Evolutionary conservation across 1,140 invertebrate genomes (phyloP).

Genomic region (Vanessa tameamea): DNA sequence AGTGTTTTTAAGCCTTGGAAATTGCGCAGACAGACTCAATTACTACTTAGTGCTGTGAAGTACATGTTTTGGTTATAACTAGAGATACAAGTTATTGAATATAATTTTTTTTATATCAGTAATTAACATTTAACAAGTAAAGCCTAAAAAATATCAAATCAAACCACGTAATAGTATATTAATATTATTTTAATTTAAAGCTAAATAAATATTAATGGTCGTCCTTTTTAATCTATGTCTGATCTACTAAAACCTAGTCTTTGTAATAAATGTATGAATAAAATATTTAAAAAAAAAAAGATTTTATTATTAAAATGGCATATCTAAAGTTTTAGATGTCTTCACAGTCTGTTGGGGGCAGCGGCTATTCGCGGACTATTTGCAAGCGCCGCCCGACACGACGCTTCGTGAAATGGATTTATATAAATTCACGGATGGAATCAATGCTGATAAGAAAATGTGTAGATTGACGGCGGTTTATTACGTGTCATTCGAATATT

Average conservation of each 20-base stretch:
- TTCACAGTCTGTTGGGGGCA: conserved; percentile 64
- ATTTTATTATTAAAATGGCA: conserved; percentile 4
- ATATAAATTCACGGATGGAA: conserved; percentile 22
- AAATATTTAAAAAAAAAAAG: not conserved
- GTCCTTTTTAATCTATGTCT: too few relatives aligned
- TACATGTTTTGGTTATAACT: too few relatives aligned
- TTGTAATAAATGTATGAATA: not conserved
- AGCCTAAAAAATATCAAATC: too few relatives aligned
- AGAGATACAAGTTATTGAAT: too few relatives aligned
- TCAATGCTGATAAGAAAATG: conserved; percentile 1
- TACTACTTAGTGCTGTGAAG: not conserved
- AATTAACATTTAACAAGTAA: too few relatives aligned
- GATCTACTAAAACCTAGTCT: too few relatives aligned
- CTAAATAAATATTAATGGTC: too few relatives aligned
- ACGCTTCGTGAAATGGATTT: conserved; percentile 18
- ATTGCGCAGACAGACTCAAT: not conserved
- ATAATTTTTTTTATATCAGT: too few relatives aligned
- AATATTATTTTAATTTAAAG: too few relatives aligned
- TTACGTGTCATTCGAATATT: not conserved
- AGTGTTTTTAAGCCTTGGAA: conserved; percentile 8
- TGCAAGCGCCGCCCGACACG: conserved; percentile 26
- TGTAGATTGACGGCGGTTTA: not conserved
- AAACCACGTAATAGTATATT: too few relatives aligned
- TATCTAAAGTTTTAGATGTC: conserved; percentile 31
- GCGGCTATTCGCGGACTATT: conserved; percentile 34